Percentiles rank a stretch among this genome's conserved stretches.
Conservation (phyloP, 1,140 invertebrate species). For the Scaptodrosophila lebanonensis region DNA sequence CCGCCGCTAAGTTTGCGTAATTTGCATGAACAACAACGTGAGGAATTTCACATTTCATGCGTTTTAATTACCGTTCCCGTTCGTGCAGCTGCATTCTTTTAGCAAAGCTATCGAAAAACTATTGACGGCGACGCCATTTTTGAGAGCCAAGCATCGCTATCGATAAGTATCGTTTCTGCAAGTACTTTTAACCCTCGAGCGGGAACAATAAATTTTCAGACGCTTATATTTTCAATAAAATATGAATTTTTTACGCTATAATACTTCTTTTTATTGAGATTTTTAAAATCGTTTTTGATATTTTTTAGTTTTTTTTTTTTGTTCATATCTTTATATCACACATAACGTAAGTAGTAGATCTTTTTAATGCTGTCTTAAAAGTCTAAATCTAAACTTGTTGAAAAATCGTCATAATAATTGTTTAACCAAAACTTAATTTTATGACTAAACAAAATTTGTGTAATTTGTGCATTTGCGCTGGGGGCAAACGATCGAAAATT, state of each 20-base stretch:
- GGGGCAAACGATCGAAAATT: conserved; percentile 23
- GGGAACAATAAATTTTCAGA: not conserved
- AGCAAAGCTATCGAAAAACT: conserved; percentile 34
- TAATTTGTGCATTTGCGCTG: conserved; percentile 38
- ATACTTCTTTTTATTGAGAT: conserved; percentile 74
- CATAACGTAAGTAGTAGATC: conserved; percentile 66
- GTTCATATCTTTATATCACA: conserved; percentile 64
- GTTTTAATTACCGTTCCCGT: conserved; percentile 1
- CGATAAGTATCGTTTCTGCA: conserved; percentile 19
- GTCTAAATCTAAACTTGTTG: conserved; percentile 53
- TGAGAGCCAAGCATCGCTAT: conserved; percentile 34
- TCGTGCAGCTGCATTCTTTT: conserved; percentile 29
- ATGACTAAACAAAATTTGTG: conserved; percentile 24
- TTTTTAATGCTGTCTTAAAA: conserved; percentile 66
- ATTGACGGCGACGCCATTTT: conserved; percentile 57
- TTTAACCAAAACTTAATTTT: conserved; percentile 40
- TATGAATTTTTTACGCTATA: conserved; percentile 46
- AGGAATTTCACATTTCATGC: conserved; percentile 50
- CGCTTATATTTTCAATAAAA: conserved; percentile 43
- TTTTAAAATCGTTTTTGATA: conserved; percentile 67
- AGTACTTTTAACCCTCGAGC: not conserved
- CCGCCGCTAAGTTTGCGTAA: not conserved
- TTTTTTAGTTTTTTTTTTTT: conserved; percentile 59
- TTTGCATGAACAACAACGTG: conserved; percentile 15
- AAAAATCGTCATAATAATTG: conserved; percentile 32